Percentiles rank a stretch among this genome's conserved stretches.
phyloP scores from a whole-genome alignment of 2,797 vertebrate genomes.

The Bufotes viridis region DNA sequence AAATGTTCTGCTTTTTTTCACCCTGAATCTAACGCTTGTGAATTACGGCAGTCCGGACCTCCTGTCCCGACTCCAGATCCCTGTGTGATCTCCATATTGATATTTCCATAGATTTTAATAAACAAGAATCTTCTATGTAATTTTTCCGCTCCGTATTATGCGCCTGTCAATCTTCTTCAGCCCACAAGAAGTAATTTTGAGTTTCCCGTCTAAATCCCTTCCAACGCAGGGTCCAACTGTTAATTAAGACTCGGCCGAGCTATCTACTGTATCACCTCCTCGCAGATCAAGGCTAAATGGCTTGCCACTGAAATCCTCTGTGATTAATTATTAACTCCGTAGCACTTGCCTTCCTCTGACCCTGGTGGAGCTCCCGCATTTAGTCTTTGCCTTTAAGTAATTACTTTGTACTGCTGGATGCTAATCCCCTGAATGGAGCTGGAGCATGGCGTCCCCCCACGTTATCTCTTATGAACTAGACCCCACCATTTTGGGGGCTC shows the following conservation, averaged over 20 bases:
- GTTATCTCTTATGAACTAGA: not conserved
- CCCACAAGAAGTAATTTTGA: conserved; percentile 45
- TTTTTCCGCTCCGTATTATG: conserved; percentile 46
- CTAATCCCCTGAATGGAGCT: conserved; percentile 23
- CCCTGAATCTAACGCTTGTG: not conserved
- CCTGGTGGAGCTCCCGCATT: conserved; percentile 70
- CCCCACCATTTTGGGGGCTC: not conserved
- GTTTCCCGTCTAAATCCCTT: conserved; percentile 23
- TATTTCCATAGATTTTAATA: conserved; percentile 12
- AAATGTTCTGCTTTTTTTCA: conserved; percentile 14
- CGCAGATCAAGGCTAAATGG: conserved; percentile 79
- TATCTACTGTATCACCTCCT: conserved; percentile 76
- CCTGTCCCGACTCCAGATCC: not conserved
- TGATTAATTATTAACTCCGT: conserved; percentile 81
- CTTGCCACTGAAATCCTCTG: conserved; percentile 71
- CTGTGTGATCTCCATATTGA: not conserved
- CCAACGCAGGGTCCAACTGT: conserved; percentile 54
- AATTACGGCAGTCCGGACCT: not conserved
- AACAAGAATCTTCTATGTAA: not conserved
- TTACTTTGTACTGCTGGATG: conserved; percentile 66
- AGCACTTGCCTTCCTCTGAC: conserved; percentile 71
- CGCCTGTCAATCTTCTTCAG: conserved; percentile 4
- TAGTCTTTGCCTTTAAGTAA: conserved; percentile 72
- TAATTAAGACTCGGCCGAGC: conserved; percentile 76
- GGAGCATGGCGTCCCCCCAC: no score